These are phyloP conservation scores for Phytoseiulus persimilis DNA, from an alignment of 2,888 invertebrate species.

Conservation along the genomic window DNA sequence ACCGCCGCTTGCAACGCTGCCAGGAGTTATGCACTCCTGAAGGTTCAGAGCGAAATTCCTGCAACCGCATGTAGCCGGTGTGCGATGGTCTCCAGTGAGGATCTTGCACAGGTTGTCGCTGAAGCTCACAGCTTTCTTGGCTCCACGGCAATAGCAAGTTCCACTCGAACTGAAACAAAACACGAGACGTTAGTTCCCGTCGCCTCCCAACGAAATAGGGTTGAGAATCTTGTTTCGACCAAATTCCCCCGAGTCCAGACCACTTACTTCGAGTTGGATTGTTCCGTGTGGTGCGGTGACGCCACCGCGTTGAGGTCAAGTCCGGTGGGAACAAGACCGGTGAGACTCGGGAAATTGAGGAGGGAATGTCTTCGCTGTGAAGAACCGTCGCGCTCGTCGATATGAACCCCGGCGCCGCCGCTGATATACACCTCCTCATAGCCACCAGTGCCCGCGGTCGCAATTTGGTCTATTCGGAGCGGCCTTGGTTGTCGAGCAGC, in stretches of 20 bases:
- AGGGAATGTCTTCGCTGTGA: slow-evolving; percentile 36
- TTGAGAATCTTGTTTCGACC: neutral
- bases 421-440: slow-evolving; percentile 31
- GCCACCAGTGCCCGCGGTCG: slow-evolving; percentile 36
- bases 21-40: slow-evolving; percentile 36
- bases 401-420: slow-evolving; percentile 34
- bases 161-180: slow-evolving; percentile 6
- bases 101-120: slow-evolving; percentile 59
- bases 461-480: slow-evolving; percentile 61
- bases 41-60: slow-evolving; percentile 42
- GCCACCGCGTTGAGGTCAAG: slow-evolving; percentile 35
- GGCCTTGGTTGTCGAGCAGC: slow-evolving; percentile 60
- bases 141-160: slow-evolving; percentile 45
- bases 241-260: no score
- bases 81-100: slow-evolving; percentile 42
- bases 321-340: slow-evolving; percentile 36
- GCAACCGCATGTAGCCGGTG: slow-evolving; percentile 41
- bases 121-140: slow-evolving; percentile 69
- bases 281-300: slow-evolving; percentile 18
- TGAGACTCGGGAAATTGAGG: slow-evolving; percentile 36
- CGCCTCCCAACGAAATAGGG: no score
- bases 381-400: slow-evolving; percentile 27
- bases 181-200: neutral
- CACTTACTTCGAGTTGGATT: slow-evolving; percentile 25
- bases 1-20: slow-evolving; percentile 40